Base-by-base conservation (phyloP, 1,140 invertebrate genomes). In the Nasonia vitripennis region DNA sequence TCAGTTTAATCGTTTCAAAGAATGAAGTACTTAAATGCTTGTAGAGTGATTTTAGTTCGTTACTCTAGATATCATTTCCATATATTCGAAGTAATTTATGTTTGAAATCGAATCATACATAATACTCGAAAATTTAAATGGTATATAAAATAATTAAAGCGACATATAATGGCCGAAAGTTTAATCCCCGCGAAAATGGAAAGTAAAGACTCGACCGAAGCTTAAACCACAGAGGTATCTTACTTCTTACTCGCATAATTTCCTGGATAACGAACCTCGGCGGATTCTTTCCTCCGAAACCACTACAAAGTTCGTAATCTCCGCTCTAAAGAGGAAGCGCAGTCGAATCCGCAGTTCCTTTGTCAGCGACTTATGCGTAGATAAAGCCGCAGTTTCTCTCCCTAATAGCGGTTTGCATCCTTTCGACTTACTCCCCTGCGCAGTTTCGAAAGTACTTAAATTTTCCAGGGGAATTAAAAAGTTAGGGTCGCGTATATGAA, bases 241-340 rank as follows among this genome's bases (percentile, higher is more conserved):
- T 62, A 20, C 20, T 9, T 62, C 7, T n/a, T 51, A 7, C 4
- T 51, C 48, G 14, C 48, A 51, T 51, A 51, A 51, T 51, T 51
- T 51, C 14, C 48, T 62, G 17, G 20, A 62, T 62, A 62, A 62
- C 17, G 55, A 62, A 3, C 14, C 55, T n/a, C 20, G 17, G 3
- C 55, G 55, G 31, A 37, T 31, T 73, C 27, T 68, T 73, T 9
- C 5, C 27, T 17, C 70, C 31, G 12, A 51, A 51, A 31, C 77
- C 23, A 27, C 45, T 78, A 14, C 77, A 78, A 78, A 78, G 77
- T 55, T 78, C 17, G 23, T 55, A 78, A 78, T 55, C 45, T 55
- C 20, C n/a, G n/a, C 75, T 78, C 23, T 78, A 34, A 48, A 78
- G 27, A 78, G 17, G 48, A 78, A 55, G n/a, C 51, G 11, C n/a